Base-by-base conservation (phyloP, 2,113 vertebrate genomes). In the Nymphicus hollandicus region DNA sequence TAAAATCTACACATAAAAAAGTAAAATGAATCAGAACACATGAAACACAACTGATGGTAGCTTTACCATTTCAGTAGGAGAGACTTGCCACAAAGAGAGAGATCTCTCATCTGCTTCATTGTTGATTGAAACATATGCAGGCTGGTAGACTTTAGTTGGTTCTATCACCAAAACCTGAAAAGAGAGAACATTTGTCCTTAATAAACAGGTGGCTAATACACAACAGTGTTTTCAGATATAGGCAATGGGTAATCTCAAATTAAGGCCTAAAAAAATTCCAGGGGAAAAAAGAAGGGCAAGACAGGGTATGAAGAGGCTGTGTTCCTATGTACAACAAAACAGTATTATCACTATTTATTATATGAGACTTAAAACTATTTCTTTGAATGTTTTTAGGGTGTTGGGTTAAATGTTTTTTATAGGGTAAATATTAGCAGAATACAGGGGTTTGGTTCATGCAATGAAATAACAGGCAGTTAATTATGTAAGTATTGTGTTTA, bases 51-150 rank as follows among this genome's bases (percentile, higher is more conserved):
- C 37, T 70, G 28, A 22, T 74, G 52, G 37, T 33, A 86, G 10
- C 63, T 96, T 96, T 98, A 99, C 99, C 97, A 98, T 98, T 96
- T 99, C 99, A 20, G 97, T 70, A 8, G 99, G 98, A 61, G 98
- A 99, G 39, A 99, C 98, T 19, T 99, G 98, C 99, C 99, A 99
- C 84, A 99, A 98, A 41, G 98, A 99, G 14, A 99, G 98, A 9
- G 98, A 99, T 94, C 98, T 99, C 97, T 99, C 99, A 27, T 99
- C 99, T 3, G 98, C 98, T 95, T 99, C 99, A 11, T 94, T 99
- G 97, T 99, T 99, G 81, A 99, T 98, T 79, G 99, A 99, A 76
- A 99, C 98, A 43, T 99, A 99, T 0, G 99, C 98, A 28, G 99
- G 99, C 94, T 99, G 99, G 93, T 99, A 99, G 58, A 99, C 92